A percentile compares a stretch with the other conserved stretches of the same genome.
These are phyloP conservation scores for Chironomus tepperi DNA, from an alignment of 1,140 invertebrate genomes.

Conservation along the genomic window DNA sequence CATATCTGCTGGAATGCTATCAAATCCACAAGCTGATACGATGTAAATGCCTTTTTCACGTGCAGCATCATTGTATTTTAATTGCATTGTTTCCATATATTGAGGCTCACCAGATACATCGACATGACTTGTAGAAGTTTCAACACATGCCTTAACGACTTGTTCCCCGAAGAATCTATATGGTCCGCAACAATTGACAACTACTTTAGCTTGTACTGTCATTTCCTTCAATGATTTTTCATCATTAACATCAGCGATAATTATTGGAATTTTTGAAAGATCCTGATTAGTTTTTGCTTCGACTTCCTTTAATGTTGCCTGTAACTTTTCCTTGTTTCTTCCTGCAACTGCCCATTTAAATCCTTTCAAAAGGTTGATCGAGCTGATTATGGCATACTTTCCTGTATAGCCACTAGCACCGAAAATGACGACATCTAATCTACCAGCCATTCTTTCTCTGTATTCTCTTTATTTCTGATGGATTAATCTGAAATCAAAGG, in stretches of 20 bases:
- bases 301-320: conserved; percentile 52
- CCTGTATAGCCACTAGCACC: not conserved
- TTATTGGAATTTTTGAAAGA: conserved; percentile 51
- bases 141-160: conserved; percentile 51
- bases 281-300: conserved; percentile 46
- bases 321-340: conserved; percentile 53
- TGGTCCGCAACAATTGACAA: conserved; percentile 85
- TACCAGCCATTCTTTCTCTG: not conserved
- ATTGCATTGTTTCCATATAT: conserved; percentile 79
- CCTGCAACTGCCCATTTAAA: not conserved
- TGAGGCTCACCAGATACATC: conserved; percentile 90
- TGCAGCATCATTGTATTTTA: conserved; percentile 69
- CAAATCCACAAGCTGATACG: conserved; percentile 84
- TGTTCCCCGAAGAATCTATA: conserved; percentile 81
- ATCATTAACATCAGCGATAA: conserved; percentile 71
- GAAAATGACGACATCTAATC: not conserved
- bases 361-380: not conserved
- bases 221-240: conserved; percentile 62
- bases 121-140: conserved; percentile 70
- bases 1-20: conserved; percentile 79
- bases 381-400: not conserved
- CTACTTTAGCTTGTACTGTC: conserved; percentile 55
- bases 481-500: not conserved
- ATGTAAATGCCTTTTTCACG: conserved; percentile 69
- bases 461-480: not conserved